Evolutionary conservation across 2,113 vertebrate species (phyloP), one percentile per base, ranked within the genome.

Genomic region (Apteryx mantelli): DNA sequence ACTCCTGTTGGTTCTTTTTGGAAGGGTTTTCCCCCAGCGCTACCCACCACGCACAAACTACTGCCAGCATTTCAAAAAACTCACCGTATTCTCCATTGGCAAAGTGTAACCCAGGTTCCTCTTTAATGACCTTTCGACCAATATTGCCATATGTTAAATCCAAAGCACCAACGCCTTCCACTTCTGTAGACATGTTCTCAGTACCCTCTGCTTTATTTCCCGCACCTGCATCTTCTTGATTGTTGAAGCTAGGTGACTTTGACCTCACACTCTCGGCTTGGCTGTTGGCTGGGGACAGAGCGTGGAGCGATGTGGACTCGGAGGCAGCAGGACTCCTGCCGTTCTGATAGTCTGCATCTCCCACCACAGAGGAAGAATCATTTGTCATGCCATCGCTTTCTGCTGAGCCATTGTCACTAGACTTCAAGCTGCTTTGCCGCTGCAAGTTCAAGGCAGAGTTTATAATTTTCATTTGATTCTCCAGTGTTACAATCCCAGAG

Each of bases 81-180:
- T 97, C 93, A 99, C 98, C 98, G 73, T 98, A 99, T 53, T 99
- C 99, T 95, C 98, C 99, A 70, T 98, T 98, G 30, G 98, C 79
- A 80, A 98, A 98, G 19, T 97, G 95, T 76, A 98, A 61, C 66
- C 99, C 98, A 1, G 98, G 99, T 52, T 99, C 99, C 88, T 99
- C 98, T 80, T 99, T 98, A 84, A 99, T 98, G 36, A 95, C 89
- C 96, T 98, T 98, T 56, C 98, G 97, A 64, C 97, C 98, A 32
- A 98, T 97, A 82, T 84, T 99, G 83, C 98, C 98, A 1, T 98
- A 98, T 4, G 99, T 99, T 93, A 99, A 98, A 98, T 99, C 99
- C 95, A 99, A 97, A 85, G 99, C 99, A 42, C 99, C 97, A 3
- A 98, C 97, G n/a, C 98, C 98, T 98, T 99, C 99, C 24, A 94